Percentiles rank a stretch among this genome's conserved stretches.
Evolutionary conservation across 1,140 invertebrate species (phyloP).

Genomic region (Campoletis sonorensis): DNA sequence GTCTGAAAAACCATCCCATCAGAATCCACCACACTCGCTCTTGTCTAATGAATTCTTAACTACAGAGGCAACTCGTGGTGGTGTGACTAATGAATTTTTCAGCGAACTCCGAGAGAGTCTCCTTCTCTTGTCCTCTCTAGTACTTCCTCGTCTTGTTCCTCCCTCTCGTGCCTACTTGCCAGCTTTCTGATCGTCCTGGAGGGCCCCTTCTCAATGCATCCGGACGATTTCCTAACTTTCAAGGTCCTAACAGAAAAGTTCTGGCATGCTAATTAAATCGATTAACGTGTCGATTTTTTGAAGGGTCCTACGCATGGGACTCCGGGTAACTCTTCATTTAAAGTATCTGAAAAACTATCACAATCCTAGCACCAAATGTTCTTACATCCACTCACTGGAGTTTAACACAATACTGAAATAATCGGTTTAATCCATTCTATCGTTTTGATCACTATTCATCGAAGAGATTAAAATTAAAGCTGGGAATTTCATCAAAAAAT

Average conservation of each 20-base stretch:
- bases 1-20: slow-evolving; percentile 13
- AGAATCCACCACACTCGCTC: slow-evolving; percentile 2
- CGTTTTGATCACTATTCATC: too few relatives aligned
- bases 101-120: background rate
- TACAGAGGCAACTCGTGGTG: background rate
- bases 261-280: background rate
- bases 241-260: background rate
- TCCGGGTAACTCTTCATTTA: background rate
- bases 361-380: too few relatives aligned
- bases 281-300: background rate
- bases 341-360: too few relatives aligned
- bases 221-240: background rate
- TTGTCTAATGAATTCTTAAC: slow-evolving; percentile 32
- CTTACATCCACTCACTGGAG: too few relatives aligned
- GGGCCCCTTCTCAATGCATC: background rate
- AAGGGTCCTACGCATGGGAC: background rate
- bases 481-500: too few relatives aligned
- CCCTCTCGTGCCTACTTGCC: background rate
- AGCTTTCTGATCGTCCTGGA: background rate
- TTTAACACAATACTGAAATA: too few relatives aligned
- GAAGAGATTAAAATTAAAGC: too few relatives aligned
- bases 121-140: background rate
- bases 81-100: slow-evolving; percentile 36
- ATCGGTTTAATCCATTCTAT: too few relatives aligned
- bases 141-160: background rate